Conservation (phyloP, 2,888 invertebrate genomes). For the Adelphocoris suturalis region DNA sequence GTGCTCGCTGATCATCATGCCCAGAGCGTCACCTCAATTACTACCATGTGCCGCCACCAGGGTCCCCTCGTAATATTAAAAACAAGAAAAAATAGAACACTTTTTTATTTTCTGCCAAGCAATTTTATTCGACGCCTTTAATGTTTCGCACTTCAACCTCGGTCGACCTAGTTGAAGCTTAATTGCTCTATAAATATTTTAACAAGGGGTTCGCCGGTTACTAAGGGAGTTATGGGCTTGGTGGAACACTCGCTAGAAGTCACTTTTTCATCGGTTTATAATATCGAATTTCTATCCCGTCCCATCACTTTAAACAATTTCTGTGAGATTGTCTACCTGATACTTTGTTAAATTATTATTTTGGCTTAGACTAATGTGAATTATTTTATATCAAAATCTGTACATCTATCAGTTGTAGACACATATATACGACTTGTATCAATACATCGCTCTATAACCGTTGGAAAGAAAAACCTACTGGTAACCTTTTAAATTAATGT, state of each 20-base stretch:
- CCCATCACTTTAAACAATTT: no score
- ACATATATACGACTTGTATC: no score
- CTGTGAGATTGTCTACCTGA: no score
- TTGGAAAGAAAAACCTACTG: no score
- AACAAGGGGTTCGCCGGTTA: slow-evolving; percentile 2
- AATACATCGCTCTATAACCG: no score
- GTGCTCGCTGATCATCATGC: not conserved
- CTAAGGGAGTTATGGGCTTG: not conserved
- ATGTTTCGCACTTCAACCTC: not conserved
- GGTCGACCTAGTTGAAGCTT: slow-evolving; percentile 19
- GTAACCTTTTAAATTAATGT: no score
- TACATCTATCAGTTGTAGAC: no score
- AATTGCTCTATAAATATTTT: slow-evolving; percentile 33
- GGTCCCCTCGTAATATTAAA: not conserved
- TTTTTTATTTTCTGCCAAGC: not conserved
- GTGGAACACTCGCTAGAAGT: not conserved
- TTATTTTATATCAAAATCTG: no score
- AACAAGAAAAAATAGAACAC: not conserved
- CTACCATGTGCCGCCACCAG: not conserved
- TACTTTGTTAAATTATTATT: no score
- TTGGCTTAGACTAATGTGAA: no score
- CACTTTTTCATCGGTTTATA: no score
- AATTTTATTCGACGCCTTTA: slow-evolving; percentile 14
- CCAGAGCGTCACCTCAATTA: slow-evolving; percentile 10
- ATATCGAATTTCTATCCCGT: no score